Percentiles rank a stretch among this genome's conserved stretches.
Conservation (phyloP, 1,140 invertebrate genomes). For the Venturia canescens region DNA sequence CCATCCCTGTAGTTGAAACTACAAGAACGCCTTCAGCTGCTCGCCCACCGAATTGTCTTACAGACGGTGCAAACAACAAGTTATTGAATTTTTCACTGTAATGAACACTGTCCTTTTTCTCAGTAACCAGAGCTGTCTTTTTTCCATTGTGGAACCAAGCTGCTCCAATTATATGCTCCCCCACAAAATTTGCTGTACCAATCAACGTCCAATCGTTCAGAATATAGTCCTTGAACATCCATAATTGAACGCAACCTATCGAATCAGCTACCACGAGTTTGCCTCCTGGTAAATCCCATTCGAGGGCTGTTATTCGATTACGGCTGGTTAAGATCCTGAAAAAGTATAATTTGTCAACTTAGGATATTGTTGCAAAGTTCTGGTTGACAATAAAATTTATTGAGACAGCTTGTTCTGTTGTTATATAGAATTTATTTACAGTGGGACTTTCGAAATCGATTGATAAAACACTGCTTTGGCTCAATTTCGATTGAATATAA, state of each 20-base stretch:
- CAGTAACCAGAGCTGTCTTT: slow-evolving; percentile 80
- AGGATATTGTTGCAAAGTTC: too few relatives aligned
- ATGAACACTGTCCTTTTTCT: slow-evolving; percentile 88
- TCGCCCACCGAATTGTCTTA: slow-evolving; percentile 91
- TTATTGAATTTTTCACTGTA: slow-evolving; percentile 92
- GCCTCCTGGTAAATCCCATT: slow-evolving; percentile 91
- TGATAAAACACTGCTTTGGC: too few relatives aligned
- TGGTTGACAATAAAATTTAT: too few relatives aligned
- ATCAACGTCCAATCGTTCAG: slow-evolving; percentile 87
- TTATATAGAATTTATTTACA: too few relatives aligned
- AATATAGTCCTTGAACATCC: slow-evolving; percentile 86
- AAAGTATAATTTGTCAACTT: slow-evolving; percentile 48
- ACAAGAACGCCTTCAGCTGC: slow-evolving; percentile 88
- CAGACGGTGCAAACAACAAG: slow-evolving; percentile 85
- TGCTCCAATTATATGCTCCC: slow-evolving; percentile 88
- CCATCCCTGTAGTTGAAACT: slow-evolving; percentile 90
- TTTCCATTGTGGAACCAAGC: slow-evolving; percentile 92
- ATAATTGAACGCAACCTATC: slow-evolving; percentile 86
- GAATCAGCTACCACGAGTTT: slow-evolving; percentile 87
- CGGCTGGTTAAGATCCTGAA: slow-evolving; percentile 78
- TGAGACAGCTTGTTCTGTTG: too few relatives aligned
- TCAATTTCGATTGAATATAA: too few relatives aligned
- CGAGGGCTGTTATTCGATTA: slow-evolving; percentile 84
- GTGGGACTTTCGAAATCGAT: too few relatives aligned
- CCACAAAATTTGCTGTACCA: slow-evolving; percentile 77